Evolutionary conservation across 2,797 vertebrate genomes (phyloP), one percentile per base, ranked within the genome.

Genomic region (Dendrocincla tyrannina): DNA sequence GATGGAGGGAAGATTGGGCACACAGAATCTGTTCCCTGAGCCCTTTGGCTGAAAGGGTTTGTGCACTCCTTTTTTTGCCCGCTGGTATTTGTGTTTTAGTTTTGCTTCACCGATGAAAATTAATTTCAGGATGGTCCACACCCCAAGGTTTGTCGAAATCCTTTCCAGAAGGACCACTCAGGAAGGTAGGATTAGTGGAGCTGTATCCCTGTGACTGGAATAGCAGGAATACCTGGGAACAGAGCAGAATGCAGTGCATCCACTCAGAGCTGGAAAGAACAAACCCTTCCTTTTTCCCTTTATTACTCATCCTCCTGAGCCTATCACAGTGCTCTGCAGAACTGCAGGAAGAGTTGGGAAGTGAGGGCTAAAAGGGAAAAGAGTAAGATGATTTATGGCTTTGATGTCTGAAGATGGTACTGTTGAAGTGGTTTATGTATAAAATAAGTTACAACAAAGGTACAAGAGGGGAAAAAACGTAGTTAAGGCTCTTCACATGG

Each of bases 1-100:
- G 82, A 44, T 28, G 32, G 32, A 84, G 77, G 80, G n/a, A 58
- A 76, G 82, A 35, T 16, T 33, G 67, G 88, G 32, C 84, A 41
- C 73, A 58, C 50, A 92, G 52, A 92, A 68, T 87, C 22, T 3
- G 2, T 88, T 95, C 79, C 67, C 46, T 72, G 83, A 83, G 39
- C 83, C 75, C 55, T 78, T 90, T 27, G 60, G 70, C 83, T 90
- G 68, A 35, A 75, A 79, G 80, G 68, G 37, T 96, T 94, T 87
- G 73, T 85, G 88, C 59, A 20, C 66, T 84, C 19, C n/a, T 83
- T 93, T 93, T 93, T 39, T 76, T 91, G 76, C 74, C 59, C 94
- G 3, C 62, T 76, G 85, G 17, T 39, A 24, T 76, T 87, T n/a
- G 33, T 87, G 32, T 55, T 70, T 41, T 50, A 64, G 58, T 76